Base-by-base conservation (phyloP, 2,888 invertebrate genomes). In the Rosalia funebris region DNA sequence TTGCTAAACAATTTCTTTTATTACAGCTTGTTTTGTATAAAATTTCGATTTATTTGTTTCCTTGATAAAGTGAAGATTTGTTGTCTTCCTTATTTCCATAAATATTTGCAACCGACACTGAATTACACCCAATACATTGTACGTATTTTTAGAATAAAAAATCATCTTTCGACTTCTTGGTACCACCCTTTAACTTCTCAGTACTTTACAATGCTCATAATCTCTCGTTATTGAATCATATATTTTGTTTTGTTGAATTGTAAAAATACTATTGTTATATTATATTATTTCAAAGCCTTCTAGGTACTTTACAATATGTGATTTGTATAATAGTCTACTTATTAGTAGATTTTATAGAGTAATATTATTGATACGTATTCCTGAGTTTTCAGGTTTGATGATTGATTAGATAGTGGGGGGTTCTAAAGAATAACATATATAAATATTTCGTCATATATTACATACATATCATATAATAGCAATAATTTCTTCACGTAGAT, bases 241-340 rank as follows among this genome's bases (percentile, higher is more conserved):
- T 19, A 36, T 2, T 37, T 36, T 48, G 11, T 48, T 44, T 20
- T 19, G 19, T 44, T n/a, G 41, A 41, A 25, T 25, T 20, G 15
- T 52, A 52, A 52, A 37, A 39, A 11, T 20, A 11, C 2, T 48
- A 11, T 52, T 37, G 52, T 37, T 39, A 11, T 39, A 16, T n/a
- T 48, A 14, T 16, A 34, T 52, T 25, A 20, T 25, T 19, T 44
- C 20, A 25, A 44, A 11, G 25, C 11, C 44, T 16, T 19, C 25
- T 20, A 5, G n/a, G 20, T 34, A 32, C 31, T 56, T 37, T 41
- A 31, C 50, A 31, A 48, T 25, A 50, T 57, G 57, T 56, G 56
- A 56, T 56, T 56, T 44, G 42, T 45, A 57, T 39, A 48, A 37
- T 57, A 54, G 42, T 54, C 48, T 57, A n/a, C n/a, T n/a, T n/a